Evolutionary conservation across 2,888 invertebrate genomes (phyloP), one percentile per base, ranked within the genome.

Genomic region (Eupithecia dodoneata): DNA sequence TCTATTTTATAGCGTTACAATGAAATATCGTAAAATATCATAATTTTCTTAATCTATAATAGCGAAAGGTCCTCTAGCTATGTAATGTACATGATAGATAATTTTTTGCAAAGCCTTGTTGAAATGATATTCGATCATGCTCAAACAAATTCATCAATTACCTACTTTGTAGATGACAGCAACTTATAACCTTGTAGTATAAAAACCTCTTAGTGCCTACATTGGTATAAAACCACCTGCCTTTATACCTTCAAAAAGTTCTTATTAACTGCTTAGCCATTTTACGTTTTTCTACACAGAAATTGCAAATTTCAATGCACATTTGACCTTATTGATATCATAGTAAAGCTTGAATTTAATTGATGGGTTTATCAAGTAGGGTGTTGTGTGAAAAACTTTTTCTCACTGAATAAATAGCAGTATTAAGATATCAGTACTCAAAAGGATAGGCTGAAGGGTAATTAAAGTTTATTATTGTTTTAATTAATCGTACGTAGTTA

Each of bases 401-500:
- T 75, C 73, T 74, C 74, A 76, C 65, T 79, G 70, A 74, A 74
- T 80, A 77, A 76, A 75, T 72, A 76, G 79, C 73, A 7, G 72
- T 71, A 81, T 78, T 73, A 79, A 81, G 78, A 78, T 80, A 81
- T 79, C 80, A 79, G 67, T 67, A 76, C 77, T 75, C 71, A 71
- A 81, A 80, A 75, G 76, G 77, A 79, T 80, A 84, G 84, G 81
- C 84, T 85, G 83, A 83, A 85, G 83, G 83, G 84, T 89, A 88
- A 91, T 90, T 90, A 90, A 88, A 89, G 87, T 88, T 79, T 88
- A 90, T 88, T 89, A 89, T 89, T 89, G 90, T 90, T 88, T 92
- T 90, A 91, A 92, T 91, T 92, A 92, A 91, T 91, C 89, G 89
- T 87, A 88, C 86, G 85, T 88, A 89, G 89, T 87, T 89, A 90